Percentiles rank a stretch among this genome's conserved stretches.
Evolutionary conservation across 1,140 invertebrate species (phyloP).

Genomic region (Brachionus paranguensis): DNA sequence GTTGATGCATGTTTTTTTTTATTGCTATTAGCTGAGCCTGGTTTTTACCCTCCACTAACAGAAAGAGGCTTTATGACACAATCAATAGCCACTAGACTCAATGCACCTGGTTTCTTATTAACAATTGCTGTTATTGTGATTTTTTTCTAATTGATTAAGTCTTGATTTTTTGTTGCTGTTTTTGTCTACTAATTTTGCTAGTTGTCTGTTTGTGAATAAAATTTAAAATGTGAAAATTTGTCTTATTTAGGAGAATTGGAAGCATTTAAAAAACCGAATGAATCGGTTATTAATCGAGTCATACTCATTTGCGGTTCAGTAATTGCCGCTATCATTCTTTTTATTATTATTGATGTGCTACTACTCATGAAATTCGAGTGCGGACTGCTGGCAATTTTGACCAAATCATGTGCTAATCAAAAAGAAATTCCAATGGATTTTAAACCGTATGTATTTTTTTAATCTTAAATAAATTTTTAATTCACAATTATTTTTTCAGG

Average conservation of each 20-base stretch:
- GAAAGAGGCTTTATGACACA: neutral
- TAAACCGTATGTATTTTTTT: neutral
- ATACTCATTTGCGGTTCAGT: neutral
- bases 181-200: neutral
- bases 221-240: neutral
- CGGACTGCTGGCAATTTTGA: constrained; percentile 10
- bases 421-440: constrained; percentile 16
- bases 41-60: neutral
- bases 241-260: constrained; percentile 29
- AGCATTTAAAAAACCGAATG: constrained; percentile 12
- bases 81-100: neutral
- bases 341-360: constrained; percentile 20
- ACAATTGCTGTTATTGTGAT: neutral
- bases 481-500: neutral
- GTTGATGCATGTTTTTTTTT: constrained; percentile 9
- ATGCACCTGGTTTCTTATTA: neutral
- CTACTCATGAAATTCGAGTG: constrained; percentile 17
- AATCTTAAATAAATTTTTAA: neutral
- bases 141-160: neutral
- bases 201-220: neutral
- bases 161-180: neutral
- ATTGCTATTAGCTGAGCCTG: constrained; percentile 18
- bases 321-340: constrained; percentile 17
- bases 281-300: constrained; percentile 1
- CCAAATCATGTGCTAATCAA: constrained; percentile 10